Conservation (phyloP, 64 coral and sea anemone genomes). For the Montipora foliosa region DNA sequence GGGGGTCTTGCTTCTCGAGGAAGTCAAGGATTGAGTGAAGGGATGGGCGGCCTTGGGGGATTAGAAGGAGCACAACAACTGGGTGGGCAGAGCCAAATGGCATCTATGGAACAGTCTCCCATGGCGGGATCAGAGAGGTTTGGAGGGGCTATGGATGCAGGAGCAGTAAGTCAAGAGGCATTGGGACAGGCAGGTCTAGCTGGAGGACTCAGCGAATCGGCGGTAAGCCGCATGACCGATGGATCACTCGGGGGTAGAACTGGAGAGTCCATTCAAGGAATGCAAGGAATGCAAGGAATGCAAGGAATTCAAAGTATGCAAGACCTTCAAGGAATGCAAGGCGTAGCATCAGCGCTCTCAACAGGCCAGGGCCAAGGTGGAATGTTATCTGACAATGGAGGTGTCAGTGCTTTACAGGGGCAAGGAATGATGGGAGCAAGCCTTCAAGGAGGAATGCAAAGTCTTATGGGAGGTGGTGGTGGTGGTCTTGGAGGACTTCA, state of each 20-base stretch:
- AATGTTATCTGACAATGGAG: slow-evolving; percentile 35
- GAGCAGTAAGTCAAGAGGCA: not conserved
- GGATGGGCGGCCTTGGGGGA: not conserved
- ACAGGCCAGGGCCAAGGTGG: slow-evolving; percentile 34
- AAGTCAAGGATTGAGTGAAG: not conserved
- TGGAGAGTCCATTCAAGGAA: slow-evolving; percentile 25
- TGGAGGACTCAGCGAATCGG: slow-evolving; percentile 12
- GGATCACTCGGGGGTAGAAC: not conserved
- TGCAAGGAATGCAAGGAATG: slow-evolving; percentile 5
- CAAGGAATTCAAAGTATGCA: slow-evolving; percentile 28
- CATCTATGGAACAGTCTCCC: slow-evolving; percentile 21
- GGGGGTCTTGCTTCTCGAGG: slow-evolving; percentile 1
- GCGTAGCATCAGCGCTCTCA: slow-evolving; percentile 17
- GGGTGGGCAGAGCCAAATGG: slow-evolving; percentile 4
- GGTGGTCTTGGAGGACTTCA: not conserved
- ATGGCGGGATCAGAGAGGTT: slow-evolving; percentile 8
- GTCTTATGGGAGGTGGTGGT: slow-evolving; percentile 21
- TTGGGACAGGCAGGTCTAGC: slow-evolving; percentile 9
- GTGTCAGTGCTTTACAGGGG: slow-evolving; percentile 4
- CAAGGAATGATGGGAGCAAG: slow-evolving; percentile 24
- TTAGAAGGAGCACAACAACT: slow-evolving; percentile 24
- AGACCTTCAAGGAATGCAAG: slow-evolving; percentile 1
- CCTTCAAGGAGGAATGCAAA: slow-evolving; percentile 50
- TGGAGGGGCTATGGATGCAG: slow-evolving; percentile 25
- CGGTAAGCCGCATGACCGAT: slow-evolving; percentile 30